Evolutionary conservation across 2,113 vertebrate genomes (phyloP).

Genomic region (Trichechus manatus): DNA sequence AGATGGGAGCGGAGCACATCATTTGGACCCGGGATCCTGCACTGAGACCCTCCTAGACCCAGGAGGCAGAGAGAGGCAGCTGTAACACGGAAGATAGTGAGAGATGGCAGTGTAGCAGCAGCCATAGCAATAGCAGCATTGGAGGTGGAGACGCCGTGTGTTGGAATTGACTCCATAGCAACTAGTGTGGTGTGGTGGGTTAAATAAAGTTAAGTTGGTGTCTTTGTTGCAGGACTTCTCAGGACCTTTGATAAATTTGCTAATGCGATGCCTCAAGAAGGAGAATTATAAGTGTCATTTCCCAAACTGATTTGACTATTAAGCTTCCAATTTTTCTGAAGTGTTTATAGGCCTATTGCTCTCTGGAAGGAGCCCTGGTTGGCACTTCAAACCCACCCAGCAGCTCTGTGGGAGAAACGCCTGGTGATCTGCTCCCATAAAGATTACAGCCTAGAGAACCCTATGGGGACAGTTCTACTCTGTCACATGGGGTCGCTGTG

Average conservation of each 20-base stretch:
- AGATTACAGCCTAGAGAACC: background rate
- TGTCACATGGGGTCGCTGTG: background rate
- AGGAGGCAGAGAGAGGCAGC: too few relatives aligned
- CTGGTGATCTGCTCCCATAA: background rate
- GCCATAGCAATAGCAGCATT: too few relatives aligned
- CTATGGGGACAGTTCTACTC: background rate
- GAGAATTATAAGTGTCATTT: background rate
- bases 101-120: too few relatives aligned
- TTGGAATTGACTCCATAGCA: background rate
- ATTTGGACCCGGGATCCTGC: too few relatives aligned
- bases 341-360: background rate
- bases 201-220: background rate
- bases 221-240: background rate
- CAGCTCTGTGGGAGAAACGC: background rate
- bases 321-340: background rate
- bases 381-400: background rate
- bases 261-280: background rate
- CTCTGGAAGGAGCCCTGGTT: background rate
- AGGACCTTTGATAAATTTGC: background rate
- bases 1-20: too few relatives aligned
- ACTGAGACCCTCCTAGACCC: too few relatives aligned
- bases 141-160: background rate
- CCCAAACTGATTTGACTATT: background rate
- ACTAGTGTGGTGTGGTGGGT: background rate
- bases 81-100: too few relatives aligned